Evolutionary conservation across 2,113 vertebrate genomes (phyloP), one percentile per base, ranked within the genome.

Genomic region (Marmota flaviventris): DNA sequence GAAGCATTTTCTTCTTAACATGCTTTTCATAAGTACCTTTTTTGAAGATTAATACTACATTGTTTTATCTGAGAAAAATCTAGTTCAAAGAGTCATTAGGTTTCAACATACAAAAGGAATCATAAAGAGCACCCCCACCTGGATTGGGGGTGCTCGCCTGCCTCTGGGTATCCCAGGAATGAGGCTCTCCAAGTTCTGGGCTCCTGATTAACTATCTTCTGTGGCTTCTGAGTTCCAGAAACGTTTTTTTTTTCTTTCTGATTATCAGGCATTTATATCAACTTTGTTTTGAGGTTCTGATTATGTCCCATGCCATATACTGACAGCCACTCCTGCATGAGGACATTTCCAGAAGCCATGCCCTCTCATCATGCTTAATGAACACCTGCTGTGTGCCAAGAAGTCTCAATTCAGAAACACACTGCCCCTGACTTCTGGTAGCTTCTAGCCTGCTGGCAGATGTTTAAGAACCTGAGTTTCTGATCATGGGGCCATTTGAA

Each of bases 1-100:
- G 45, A 77, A 56, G 8, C 29, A 4, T 70, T 61, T 78, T 75
- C 25, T 67, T 72, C 34, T 37, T 70, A 91, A 25, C 11, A 0
- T 65, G 45, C 65, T 82, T 85, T 90, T 61, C 45, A 13, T 84
- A 37, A 53, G 76, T 72, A 29, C 8, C 2, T 3, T n/a, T 65
- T 29, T 22, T 82, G 51, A 69, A 97, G 58, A 65, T 58, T 56
- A 65, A 56, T 65, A 72, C 42, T 48, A 0, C 39, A 29, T 37
- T 63, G 9, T 93, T 92, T 75, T 58, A 61, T 93, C 13, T 70
- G 48, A 32, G 73, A 42, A 89, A 22, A 93, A 89, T 85, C 72
- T 70, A 48, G 70, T 25, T 75, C 3, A 91, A 87, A 48, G 81
- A 25, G 42, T 69, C 1, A 53, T 69, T 94, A 27, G 42, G 2